Evolutionary conservation across 2,113 vertebrate species (phyloP), one percentile per base, ranked within the genome.

Genomic region (Hyperopisus bebe): DNA sequence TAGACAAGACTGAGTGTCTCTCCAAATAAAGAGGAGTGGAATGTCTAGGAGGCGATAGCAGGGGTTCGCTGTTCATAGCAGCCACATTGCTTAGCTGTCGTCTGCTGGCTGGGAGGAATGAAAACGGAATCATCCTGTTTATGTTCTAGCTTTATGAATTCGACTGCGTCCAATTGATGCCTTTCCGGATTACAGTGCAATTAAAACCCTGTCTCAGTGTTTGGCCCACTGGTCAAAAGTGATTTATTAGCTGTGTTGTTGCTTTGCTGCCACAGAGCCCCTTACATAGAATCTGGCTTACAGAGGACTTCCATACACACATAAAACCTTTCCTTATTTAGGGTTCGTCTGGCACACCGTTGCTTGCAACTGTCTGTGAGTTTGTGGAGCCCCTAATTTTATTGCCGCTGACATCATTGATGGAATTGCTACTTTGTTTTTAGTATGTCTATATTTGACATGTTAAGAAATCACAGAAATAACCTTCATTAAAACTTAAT

Each of bases 21-120:
- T 92, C 91, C 91, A 93, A 92, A 93, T 89, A 90, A 90, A 92
- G 91, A 89, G 80, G 50, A 90, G 47, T 19, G 7, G 74, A 88
- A 90, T 66, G 88, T 90, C 89, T 80, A 91, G 90, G 89, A 66
- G 88, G 88, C 51, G 88, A 48, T 86, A 50, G 7, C 47, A 50
- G 83, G 47, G 47, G 9, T 47, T 27, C 13, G 13, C 44, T 50
- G 47, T 11, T 27, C 83, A 86, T 10, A 17, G 83, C 80, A 46
- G 15, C 80, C 39, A 11, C 39, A 46, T n/a, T 24, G 44, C 82
- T 84, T 47, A 47, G 82, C 46, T 47, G 83, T 13, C 17, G 46
- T 50, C 44, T 9, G 24, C n/a, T 27, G 19, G 24, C 21, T 27
- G 47, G 44, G 46, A 24, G 83, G 24, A 50, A 86, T 46, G 83